Evolutionary conservation across 2,888 invertebrate genomes (phyloP).

Genomic region (Stenodera caucasica): DNA sequence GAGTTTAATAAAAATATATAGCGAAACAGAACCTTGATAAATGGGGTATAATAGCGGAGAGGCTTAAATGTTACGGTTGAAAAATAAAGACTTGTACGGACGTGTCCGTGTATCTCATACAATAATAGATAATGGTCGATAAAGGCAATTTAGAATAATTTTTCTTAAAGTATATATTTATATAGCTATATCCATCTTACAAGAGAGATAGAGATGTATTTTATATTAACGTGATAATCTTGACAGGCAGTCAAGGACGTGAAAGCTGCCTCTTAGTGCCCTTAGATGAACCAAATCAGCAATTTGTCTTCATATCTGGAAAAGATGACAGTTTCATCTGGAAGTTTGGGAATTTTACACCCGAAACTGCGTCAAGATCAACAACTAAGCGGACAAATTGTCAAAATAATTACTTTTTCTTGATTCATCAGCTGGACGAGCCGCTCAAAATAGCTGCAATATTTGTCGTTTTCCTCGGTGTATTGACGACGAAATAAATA

Average conservation of each 20-base stretch:
- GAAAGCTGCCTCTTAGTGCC: background rate
- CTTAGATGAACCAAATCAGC: background rate
- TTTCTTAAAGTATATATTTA: background rate
- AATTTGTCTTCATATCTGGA: background rate
- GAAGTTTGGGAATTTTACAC: background rate
- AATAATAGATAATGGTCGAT: background rate
- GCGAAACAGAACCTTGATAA: slow-evolving; percentile 31
- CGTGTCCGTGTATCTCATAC: background rate
- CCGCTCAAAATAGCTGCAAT: no score
- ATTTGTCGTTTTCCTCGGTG: no score
- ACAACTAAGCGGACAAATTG: no score
- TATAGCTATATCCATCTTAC: background rate
- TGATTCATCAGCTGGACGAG: no score
- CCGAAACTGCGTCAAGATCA: no score
- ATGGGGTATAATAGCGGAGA: slow-evolving; percentile 19
- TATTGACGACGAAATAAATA: no score
- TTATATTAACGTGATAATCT: background rate
- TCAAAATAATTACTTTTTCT: no score
- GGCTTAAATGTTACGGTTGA: slow-evolving; percentile 28
- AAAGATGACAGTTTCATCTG: background rate
- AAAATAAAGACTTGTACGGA: background rate
- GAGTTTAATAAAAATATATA: slow-evolving; percentile 27
- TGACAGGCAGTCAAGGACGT: slow-evolving; percentile 1
- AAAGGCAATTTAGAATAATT: background rate
- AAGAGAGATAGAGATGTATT: no score